A percentile compares a stretch with the other conserved stretches of the same genome.
phyloP scores from a whole-genome alignment of 1,140 invertebrate species.

The Lepeophtheirus salmonis region DNA sequence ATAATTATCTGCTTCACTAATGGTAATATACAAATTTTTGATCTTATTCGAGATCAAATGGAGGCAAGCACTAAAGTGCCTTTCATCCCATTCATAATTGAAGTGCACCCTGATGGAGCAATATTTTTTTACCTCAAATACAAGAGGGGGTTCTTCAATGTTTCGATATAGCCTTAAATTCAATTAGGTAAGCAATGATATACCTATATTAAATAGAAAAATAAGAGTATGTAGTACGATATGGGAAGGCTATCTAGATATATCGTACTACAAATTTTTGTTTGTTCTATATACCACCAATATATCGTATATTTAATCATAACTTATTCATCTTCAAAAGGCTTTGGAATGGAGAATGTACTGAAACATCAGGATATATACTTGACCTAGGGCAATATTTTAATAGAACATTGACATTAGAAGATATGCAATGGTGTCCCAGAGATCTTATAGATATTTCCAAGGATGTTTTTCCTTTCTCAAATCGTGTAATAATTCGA shows the following conservation, averaged over 20 bases:
- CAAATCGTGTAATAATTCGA: background rate
- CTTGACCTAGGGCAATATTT: background rate
- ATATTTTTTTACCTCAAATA: background rate
- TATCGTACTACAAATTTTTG: background rate
- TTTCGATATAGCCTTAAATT: conserved; percentile 12
- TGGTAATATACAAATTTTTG: background rate
- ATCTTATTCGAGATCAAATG: background rate
- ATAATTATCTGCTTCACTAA: background rate
- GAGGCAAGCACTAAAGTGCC: conserved; percentile 6
- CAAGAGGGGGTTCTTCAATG: conserved; percentile 3
- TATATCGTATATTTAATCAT: background rate
- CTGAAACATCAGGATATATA: background rate
- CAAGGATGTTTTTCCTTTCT: background rate
- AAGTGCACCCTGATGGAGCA: conserved; percentile 3
- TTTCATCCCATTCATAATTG: conserved; percentile 2
- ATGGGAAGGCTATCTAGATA: background rate
- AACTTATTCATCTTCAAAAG: background rate
- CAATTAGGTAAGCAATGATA: background rate
- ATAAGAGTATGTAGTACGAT: background rate
- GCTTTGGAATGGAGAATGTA: background rate
- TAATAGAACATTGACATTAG: background rate
- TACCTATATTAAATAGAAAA: background rate
- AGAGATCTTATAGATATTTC: background rate
- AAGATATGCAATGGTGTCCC: background rate
- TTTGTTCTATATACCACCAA: background rate